Conservation (phyloP, 2,797 vertebrate species). For the Loriculus beryllinus region DNA sequence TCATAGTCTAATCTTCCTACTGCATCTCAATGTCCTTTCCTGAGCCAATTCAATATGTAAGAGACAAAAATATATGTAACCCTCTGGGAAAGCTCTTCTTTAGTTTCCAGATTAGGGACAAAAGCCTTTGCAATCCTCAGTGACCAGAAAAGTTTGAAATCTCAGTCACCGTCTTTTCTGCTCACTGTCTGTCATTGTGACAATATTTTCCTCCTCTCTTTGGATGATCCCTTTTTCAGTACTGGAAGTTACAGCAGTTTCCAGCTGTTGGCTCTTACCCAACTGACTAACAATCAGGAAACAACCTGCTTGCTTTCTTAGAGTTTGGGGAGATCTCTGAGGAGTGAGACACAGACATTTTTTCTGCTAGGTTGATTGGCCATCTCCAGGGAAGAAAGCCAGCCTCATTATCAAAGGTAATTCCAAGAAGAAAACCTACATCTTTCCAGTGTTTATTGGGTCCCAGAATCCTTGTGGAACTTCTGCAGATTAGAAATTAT, state of each 20-base stretch:
- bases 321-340: background rate
- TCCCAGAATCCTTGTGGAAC: conserved; percentile 26
- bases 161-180: background rate
- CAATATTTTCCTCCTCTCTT: background rate
- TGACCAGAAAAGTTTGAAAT: background rate
- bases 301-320: background rate
- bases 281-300: background rate
- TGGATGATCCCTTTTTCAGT: background rate
- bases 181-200: background rate
- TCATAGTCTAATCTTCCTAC: background rate
- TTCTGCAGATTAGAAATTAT: conserved; percentile 42
- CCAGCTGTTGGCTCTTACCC: background rate
- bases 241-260: fast-evolving
- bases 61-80: background rate
- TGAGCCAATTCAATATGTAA: background rate
- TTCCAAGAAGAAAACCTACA: conserved; percentile 32
- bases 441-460: background rate
- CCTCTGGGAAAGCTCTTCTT: background rate
- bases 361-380: conserved; percentile 21
- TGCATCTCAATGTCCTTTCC: background rate
- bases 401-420: conserved; percentile 34
- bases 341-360: background rate
- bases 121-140: background rate
- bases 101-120: background rate
- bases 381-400: background rate